Evolutionary conservation across 2,113 vertebrate genomes (phyloP).

Genomic region (Lophochroa leadbeateri): DNA sequence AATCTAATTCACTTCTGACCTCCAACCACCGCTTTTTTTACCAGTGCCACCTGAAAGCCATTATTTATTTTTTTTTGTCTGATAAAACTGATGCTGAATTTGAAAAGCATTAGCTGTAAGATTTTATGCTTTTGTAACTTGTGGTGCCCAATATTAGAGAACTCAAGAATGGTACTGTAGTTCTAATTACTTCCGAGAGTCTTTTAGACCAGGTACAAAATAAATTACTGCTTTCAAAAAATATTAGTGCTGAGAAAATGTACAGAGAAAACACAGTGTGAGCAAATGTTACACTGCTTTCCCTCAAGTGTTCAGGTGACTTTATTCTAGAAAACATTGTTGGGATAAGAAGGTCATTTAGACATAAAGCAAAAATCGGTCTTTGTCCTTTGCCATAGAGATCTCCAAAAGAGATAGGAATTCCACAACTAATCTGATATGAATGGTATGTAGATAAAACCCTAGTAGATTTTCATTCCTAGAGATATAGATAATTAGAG

Average conservation of each 20-base stretch:
- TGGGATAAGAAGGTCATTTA: constrained; percentile 23
- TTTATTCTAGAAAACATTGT: constrained; percentile 10
- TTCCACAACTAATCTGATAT: not conserved
- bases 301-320: constrained; percentile 14
- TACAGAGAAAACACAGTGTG: not conserved
- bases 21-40: not conserved
- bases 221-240: not conserved
- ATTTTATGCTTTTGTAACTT: not conserved
- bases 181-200: not conserved
- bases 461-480: not conserved
- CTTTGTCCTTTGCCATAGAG: not conserved
- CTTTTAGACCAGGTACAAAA: not conserved
- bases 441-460: not conserved
- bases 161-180: not conserved
- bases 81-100: not conserved
- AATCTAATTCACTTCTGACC: not conserved
- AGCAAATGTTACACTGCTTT: not conserved
- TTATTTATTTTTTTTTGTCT: not conserved
- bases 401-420: not conserved
- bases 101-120: not conserved
- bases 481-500: not conserved
- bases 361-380: not conserved
- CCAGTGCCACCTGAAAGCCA: not conserved
- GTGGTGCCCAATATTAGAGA: not conserved
- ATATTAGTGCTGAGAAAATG: not conserved